These are phyloP conservation scores for Megaceryle torquata DNA, from an alignment of 2,113 vertebrate genomes.

Conservation along the genomic window DNA sequence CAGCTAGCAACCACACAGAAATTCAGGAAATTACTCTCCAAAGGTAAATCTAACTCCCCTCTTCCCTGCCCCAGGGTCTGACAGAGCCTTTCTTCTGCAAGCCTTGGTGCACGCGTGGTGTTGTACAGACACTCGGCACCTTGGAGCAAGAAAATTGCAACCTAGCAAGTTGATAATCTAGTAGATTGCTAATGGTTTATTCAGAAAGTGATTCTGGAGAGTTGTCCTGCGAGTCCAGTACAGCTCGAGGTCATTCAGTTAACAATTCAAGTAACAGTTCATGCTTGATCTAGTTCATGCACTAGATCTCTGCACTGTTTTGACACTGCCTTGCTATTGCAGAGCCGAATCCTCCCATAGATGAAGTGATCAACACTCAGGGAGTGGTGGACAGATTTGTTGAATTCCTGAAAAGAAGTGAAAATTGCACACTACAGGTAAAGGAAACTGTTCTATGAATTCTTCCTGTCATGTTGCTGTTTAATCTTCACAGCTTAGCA, in stretches of 20 bases:
- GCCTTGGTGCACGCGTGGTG: accelerated
- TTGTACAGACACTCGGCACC: neutral
- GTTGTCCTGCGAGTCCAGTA: neutral
- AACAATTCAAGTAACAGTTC: neutral
- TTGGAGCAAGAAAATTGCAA: neutral
- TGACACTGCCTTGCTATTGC: conserved; percentile 19
- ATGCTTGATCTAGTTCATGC: neutral
- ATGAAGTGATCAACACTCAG: conserved; percentile 93
- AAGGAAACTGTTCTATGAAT: neutral
- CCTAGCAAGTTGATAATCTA: neutral
- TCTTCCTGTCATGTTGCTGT: neutral
- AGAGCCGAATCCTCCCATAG: conserved; percentile 98
- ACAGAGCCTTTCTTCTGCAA: neutral
- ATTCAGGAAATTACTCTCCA: conserved; percentile 96
- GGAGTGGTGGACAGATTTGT: conserved; percentile 96
- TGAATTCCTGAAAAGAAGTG: conserved; percentile 92
- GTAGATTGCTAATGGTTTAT: neutral
- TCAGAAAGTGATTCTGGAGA: neutral
- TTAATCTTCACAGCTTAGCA: neutral
- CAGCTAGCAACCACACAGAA: conserved; percentile 94
- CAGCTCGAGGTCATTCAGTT: neutral
- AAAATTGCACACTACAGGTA: conserved; percentile 96
- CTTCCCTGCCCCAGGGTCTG: accelerated
- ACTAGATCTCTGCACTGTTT: neutral
- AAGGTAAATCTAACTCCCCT: conserved; percentile 78